Percentiles rank a stretch among this genome's conserved stretches.
These are phyloP conservation scores for Semotilus atromaculatus DNA, from an alignment of 2,797 vertebrate species.

Conservation along the genomic window DNA sequence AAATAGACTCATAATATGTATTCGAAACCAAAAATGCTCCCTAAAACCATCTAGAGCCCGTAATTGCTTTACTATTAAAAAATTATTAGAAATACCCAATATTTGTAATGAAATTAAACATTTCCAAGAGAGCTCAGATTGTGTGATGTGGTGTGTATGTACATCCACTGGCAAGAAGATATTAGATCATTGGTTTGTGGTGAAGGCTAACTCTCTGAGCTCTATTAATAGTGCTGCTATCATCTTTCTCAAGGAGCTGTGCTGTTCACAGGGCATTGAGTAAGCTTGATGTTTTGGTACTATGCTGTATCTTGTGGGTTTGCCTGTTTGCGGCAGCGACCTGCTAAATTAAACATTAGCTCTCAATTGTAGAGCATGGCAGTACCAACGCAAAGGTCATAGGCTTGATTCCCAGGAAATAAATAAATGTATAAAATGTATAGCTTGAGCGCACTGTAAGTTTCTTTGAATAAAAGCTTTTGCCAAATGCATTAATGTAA, in stretches of 20 bases:
- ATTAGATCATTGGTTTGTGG: constrained; percentile 42
- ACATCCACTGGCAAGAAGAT: not conserved
- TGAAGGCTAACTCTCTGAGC: constrained; percentile 21
- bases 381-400: not conserved
- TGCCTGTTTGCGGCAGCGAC: not conserved
- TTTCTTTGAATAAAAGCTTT: not conserved
- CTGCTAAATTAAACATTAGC: not conserved
- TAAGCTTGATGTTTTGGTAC: not conserved
- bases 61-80: not conserved
- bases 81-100: not conserved
- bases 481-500: not conserved
- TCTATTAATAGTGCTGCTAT: constrained; percentile 43
- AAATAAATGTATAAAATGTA: not conserved
- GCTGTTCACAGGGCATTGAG: not conserved
- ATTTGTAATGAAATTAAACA: not conserved
- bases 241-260: constrained; percentile 40
- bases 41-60: not conserved
- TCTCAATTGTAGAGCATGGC: not conserved
- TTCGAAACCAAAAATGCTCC: not conserved
- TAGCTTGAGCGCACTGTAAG: not conserved
- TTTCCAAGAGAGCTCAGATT: not conserved
- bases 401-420: not conserved
- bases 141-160: constrained; percentile 9
- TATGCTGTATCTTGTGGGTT: not conserved
- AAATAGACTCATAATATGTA: not conserved